Conservation (phyloP, 2,888 invertebrate genomes). For the Phengaris arion region DNA sequence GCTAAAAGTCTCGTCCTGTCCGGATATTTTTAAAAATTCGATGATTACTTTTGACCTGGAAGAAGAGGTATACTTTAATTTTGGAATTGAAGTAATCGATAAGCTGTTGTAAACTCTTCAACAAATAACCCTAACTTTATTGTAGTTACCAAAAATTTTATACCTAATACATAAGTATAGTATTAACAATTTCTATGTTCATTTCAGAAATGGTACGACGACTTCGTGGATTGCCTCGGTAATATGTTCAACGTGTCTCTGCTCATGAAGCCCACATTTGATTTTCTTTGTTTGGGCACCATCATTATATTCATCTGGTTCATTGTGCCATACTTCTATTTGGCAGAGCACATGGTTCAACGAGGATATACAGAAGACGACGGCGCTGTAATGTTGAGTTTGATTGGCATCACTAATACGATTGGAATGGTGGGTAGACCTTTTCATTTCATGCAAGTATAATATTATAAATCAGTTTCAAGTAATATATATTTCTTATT, state of each 20-base stretch:
- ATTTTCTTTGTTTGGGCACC: conserved; percentile 90
- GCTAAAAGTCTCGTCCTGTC: conserved; percentile 92
- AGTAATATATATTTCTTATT: too few species aligned
- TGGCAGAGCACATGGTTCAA: conserved; percentile 88
- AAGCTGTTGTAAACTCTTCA: too few species aligned
- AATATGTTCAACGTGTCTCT: conserved; percentile 87
- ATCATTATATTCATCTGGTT: conserved; percentile 95
- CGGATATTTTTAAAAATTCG: conserved; percentile 93
- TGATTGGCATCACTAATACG: conserved; percentile 93
- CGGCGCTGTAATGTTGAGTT: conserved; percentile 89
- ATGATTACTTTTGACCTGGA: conserved; percentile 90
- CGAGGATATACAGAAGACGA: conserved; percentile 85
- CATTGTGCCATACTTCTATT: conserved; percentile 96
- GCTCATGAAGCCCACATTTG: conserved; percentile 87
- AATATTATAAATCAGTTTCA: neutral
- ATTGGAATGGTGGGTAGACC: conserved; percentile 87
- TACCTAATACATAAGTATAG: too few species aligned
- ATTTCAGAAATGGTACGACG: conserved; percentile 69
- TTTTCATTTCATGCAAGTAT: neutral
- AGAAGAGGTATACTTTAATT: conserved; percentile 81
- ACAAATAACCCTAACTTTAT: neutral
- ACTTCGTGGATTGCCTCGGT: conserved; percentile 57
- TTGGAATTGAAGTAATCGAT: neutral
- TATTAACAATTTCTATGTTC: neutral
- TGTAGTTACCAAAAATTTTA: too few species aligned